Percentiles rank a stretch among this genome's conserved stretches.
phyloP scores from a whole-genome alignment of 2,888 invertebrate species.

The Harpalus rufipes region DNA sequence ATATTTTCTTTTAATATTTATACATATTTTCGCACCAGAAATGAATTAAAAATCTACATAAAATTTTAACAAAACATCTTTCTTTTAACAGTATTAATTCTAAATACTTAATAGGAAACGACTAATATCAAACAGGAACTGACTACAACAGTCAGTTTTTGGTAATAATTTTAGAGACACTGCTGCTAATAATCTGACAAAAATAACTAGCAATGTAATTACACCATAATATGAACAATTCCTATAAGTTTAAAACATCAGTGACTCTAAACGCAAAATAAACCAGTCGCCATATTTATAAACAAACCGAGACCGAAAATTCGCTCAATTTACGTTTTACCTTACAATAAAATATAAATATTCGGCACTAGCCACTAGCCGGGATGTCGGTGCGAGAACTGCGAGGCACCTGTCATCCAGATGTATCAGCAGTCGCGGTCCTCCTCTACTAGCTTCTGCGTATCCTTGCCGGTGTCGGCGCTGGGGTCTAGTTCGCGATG shows the following conservation, averaged over 20 bases:
- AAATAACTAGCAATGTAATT: slow-evolving; percentile 3
- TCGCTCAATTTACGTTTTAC: slow-evolving; percentile 27
- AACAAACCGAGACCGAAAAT: slow-evolving; percentile 42
- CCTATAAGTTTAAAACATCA: slow-evolving; percentile 28
- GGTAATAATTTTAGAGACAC: slow-evolving; percentile 57
- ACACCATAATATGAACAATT: slow-evolving; percentile 25
- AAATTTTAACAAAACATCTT: slow-evolving; percentile 41
- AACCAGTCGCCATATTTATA: slow-evolving; percentile 41
- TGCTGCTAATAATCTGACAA: slow-evolving; percentile 9
- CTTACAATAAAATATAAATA: slow-evolving; percentile 48
- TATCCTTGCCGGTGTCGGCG: slow-evolving; percentile 94
- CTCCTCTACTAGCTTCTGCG: slow-evolving; percentile 93
- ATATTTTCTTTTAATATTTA: slow-evolving; percentile 56
- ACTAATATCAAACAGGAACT: slow-evolving; percentile 42
- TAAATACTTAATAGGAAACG: slow-evolving; percentile 47
- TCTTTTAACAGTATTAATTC: slow-evolving; percentile 29
- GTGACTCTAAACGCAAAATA: slow-evolving; percentile 58
- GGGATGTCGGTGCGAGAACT: slow-evolving; percentile 56
- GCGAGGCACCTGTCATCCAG: slow-evolving; percentile 55
- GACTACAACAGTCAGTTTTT: slow-evolving; percentile 48
- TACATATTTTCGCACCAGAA: slow-evolving; percentile 55
- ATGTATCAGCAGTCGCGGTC: slow-evolving; percentile 87
- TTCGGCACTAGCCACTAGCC: slow-evolving; percentile 60
- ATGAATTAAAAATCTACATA: slow-evolving; percentile 36
- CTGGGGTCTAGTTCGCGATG: slow-evolving; percentile 90